These are phyloP conservation scores for Eudasyphora cyanicolor DNA, from an alignment of 2,888 invertebrate species.

Conservation along the genomic window DNA sequence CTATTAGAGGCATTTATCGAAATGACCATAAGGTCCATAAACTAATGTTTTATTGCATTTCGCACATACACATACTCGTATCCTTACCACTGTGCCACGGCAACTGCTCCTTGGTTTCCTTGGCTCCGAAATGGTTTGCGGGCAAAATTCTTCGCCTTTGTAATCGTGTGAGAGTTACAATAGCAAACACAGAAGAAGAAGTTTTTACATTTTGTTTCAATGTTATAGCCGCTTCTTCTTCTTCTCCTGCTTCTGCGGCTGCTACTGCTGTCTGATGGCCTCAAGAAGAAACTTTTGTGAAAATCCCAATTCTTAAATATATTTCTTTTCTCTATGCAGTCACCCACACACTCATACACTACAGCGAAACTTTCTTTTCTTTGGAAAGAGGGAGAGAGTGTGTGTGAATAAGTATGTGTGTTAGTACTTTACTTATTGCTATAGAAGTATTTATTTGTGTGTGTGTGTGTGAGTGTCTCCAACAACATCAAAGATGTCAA, in stretches of 20 bases:
- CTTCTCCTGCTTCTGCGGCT: background rate
- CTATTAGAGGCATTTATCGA: too few relatives aligned
- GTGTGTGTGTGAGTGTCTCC: slow-evolving; percentile 13
- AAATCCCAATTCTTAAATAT: slow-evolving; percentile 2
- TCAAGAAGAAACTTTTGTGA: background rate
- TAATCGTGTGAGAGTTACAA: background rate
- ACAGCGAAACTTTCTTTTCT: background rate
- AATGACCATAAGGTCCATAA: too few relatives aligned
- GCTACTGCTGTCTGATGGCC: background rate
- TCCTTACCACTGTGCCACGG: background rate
- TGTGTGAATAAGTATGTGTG: background rate
- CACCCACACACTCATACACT: background rate
- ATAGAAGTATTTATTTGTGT: background rate
- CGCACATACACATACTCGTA: background rate
- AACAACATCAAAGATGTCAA: slow-evolving; percentile 59
- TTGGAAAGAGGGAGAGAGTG: too few relatives aligned
- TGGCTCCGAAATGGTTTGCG: background rate
- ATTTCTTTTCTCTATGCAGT: background rate
- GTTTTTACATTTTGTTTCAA: slow-evolving; percentile 14
- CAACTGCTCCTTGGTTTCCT: background rate
- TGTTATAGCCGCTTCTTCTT: too few relatives aligned
- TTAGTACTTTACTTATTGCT: background rate
- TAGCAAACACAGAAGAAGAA: background rate
- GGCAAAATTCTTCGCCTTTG: background rate
- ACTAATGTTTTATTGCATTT: too few relatives aligned